These are phyloP conservation scores for Ptychoptera contaminata DNA, from an alignment of 2,888 invertebrate genomes.

Conservation along the genomic window DNA sequence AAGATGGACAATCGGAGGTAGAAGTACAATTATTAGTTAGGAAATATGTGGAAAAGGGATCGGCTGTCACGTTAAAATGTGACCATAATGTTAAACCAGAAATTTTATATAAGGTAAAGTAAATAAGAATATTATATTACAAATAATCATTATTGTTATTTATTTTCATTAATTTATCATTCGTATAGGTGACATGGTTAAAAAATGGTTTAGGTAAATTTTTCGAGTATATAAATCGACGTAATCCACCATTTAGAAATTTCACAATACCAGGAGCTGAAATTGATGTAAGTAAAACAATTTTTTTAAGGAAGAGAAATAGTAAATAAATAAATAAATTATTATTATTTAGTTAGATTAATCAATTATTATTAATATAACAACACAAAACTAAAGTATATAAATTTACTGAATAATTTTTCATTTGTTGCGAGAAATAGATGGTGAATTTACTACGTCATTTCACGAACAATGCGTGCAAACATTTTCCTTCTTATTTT, in stretches of 20 bases:
- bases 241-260: conserved; percentile 55
- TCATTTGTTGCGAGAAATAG: no score
- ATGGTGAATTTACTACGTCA: no score
- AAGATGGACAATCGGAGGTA: conserved; percentile 36
- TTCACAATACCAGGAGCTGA: conserved; percentile 53
- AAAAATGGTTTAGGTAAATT: conserved; percentile 43
- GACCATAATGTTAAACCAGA: conserved; percentile 58
- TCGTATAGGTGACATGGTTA: conserved; percentile 29
- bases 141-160: no score
- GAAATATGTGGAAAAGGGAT: conserved; percentile 55
- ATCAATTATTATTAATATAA: no score
- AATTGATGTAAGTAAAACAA: conserved; percentile 52
- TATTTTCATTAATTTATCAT: conserved; percentile 2
- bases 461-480: no score
- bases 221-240: conserved; percentile 63
- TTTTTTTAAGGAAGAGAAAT: background rate
- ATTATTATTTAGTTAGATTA: no score
- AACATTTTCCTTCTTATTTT: no score
- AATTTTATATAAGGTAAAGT: conserved; percentile 60
- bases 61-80: conserved; percentile 55
- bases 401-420: no score
- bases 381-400: no score
- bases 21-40: conserved; percentile 51
- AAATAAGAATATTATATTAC: background rate
- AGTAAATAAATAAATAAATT: background rate